Evolutionary conservation across 2,888 invertebrate genomes (phyloP).

Genomic region (Ceriagrion tenellum): DNA sequence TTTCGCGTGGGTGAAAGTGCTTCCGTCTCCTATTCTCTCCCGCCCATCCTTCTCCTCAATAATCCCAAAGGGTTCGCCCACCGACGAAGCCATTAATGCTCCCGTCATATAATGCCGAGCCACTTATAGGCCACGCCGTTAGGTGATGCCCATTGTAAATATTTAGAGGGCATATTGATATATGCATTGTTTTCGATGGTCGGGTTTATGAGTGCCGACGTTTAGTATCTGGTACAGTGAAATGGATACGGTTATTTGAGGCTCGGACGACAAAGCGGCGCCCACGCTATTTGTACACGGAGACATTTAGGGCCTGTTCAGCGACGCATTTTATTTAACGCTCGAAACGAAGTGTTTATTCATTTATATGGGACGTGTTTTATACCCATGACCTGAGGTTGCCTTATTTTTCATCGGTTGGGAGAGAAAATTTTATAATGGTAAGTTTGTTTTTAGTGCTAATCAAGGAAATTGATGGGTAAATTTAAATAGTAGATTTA

Average conservation of each 20-base stretch:
- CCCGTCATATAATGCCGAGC: neutral
- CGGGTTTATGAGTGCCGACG: neutral
- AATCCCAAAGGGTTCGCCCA: neutral
- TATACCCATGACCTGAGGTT: too few relatives aligned
- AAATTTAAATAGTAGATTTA: too few relatives aligned
- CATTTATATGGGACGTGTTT: too few relatives aligned
- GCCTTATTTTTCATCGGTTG: too few relatives aligned
- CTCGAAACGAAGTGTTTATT: too few relatives aligned
- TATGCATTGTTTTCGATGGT: neutral
- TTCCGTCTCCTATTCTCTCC: constrained; percentile 23
- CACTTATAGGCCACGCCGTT: neutral
- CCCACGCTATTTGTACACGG: too few relatives aligned
- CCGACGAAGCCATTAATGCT: constrained; percentile 48
- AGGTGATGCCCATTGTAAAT: neutral
- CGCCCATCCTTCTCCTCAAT: neutral
- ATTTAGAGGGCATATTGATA: neutral
- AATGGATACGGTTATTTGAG: neutral
- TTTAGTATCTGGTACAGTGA: neutral
- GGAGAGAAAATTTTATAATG: too few relatives aligned
- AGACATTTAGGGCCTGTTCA: too few relatives aligned
- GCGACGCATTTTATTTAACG: too few relatives aligned
- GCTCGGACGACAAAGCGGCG: neutral
- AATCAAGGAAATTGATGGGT: too few relatives aligned
- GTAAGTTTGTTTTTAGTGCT: too few relatives aligned
- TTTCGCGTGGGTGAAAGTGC: constrained; percentile 49